These are phyloP conservation scores for Anser cygnoides DNA, from an alignment of 2,113 vertebrate species.

Conservation along the genomic window DNA sequence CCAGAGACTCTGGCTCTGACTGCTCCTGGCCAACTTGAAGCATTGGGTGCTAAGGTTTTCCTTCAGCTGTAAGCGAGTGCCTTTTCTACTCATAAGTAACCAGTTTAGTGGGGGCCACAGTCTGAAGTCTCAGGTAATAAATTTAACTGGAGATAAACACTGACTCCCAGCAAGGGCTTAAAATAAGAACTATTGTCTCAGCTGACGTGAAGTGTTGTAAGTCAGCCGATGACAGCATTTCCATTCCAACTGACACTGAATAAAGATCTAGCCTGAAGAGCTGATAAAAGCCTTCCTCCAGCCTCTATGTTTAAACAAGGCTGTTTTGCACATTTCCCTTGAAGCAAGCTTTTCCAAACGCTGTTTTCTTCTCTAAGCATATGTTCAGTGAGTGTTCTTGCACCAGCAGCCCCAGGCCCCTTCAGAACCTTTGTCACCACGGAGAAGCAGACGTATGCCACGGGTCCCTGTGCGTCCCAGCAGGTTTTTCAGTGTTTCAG, in stretches of 20 bases:
- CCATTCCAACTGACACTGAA: accelerated
- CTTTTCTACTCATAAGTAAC: background rate
- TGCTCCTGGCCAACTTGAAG: background rate
- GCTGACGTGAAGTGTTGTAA: background rate
- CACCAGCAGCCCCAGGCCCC: background rate
- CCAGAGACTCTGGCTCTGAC: background rate
- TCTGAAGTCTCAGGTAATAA: background rate
- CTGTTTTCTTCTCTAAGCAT: background rate
- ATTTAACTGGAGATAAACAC: background rate
- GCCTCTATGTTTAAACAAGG: background rate
- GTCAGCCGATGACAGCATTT: accelerated
- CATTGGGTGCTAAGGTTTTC: background rate
- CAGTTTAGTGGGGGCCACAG: background rate
- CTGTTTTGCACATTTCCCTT: background rate
- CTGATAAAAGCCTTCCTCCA: background rate
- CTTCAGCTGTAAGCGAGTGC: background rate
- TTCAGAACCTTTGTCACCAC: background rate
- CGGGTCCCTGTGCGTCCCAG: background rate
- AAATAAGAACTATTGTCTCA: background rate
- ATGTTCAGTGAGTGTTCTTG: background rate
- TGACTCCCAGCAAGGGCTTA: background rate
- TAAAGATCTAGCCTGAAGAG: background rate
- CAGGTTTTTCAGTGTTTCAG: background rate
- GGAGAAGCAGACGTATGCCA: background rate
- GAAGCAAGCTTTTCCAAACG: background rate